Base-by-base conservation (phyloP, 2,113 vertebrate species). In the Epinephelus lanceolatus region DNA sequence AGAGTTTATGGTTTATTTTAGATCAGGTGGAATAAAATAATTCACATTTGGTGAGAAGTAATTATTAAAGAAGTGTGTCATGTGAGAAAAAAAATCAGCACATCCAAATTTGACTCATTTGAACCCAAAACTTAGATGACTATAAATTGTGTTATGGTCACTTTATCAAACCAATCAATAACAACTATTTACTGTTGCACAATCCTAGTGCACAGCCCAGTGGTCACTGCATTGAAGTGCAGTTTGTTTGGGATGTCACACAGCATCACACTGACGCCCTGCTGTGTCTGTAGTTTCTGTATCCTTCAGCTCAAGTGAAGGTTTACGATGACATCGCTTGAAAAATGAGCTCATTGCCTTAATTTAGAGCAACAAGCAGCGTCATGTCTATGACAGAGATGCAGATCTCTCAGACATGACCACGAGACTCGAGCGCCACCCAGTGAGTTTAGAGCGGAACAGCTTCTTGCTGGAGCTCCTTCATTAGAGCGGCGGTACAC, bases 171-270 rank as follows among this genome's bases (percentile, higher is more conserved):
- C 18, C n/a, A 27, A 30, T 71, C 30, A 61, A 37, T 23, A 62
- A 25, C 37, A 51, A 18, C 3, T 4, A 33, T 60, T 30, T 14
- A 11, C 2, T 52, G 21, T n/a, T 57, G 67, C 11, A 8, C 5
- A 33, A 18, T 66, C 52, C 6, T 45, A 30, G 63, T 67, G 68
- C 80, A 10, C 70, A 53, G 3, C 70, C 89, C 25, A 78, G 84
- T 74, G 87, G 83, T 2, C 25, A 33, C 40, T 40, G 18, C 2
- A 14, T 12, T 19, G 23, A 83, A 85, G 33, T 86, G 66, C 83
- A 83, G 23, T 30, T 27, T 45, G 62, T 4, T 3, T 21, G 19
- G 27, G 47, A 61, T 17, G 6, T 30, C 17, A 47, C 0, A 9
- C 0, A 27, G 17, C 23, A 10, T 23, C 10, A 5, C 7, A 2